Base-by-base conservation (phyloP, 2,113 vertebrate species). In the Myiozetetes cayanensis region DNA sequence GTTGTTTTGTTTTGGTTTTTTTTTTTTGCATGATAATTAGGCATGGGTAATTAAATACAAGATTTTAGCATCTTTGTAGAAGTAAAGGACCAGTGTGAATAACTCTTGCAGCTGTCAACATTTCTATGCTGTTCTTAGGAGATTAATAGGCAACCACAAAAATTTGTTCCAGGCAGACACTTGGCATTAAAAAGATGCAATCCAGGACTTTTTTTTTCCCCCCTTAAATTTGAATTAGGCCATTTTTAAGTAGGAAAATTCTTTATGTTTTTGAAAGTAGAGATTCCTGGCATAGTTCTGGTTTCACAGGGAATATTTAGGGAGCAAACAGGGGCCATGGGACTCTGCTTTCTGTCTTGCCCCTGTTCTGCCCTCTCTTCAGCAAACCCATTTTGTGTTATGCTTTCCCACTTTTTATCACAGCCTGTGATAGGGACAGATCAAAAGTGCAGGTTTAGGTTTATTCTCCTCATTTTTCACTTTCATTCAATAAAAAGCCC, bases 161-260 rank as follows among this genome's bases (percentile, higher is more conserved):
- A 95, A 96, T 89, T 79, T 70, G 33, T 96, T 96, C 50, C 62
- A 89, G 89, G 84, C 87, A 96, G 90, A 96, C 92, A 93, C 44
- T 93, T 96, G 89, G 72, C 91, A 94, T 88, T 96, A 88, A 47
- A 71, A 76, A 95, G 65, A 73, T 46, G 22, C 55, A 76, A 49
- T 52, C 62, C 47, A 63, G 50, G 65, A 46, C 50, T 52, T 35
- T 55, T 65, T 56, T 53, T 66, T 83, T 78, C 47, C 62, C 30
- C 9, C 21, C 50, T 50, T 84, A 71, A 37, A 55, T 79, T 86
- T 77, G 31, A 93, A 87, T 65, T 73, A 82, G 84, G 52, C 79
- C 62, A n/a, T 80, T 93, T 87, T 86, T 85, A 90, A 97, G 65
- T 44, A 71, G 44, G 80, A 84, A 91, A 78, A 72, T 7, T 53